Base-by-base conservation (phyloP, 2,113 vertebrate genomes). In the Chloebia gouldiae region DNA sequence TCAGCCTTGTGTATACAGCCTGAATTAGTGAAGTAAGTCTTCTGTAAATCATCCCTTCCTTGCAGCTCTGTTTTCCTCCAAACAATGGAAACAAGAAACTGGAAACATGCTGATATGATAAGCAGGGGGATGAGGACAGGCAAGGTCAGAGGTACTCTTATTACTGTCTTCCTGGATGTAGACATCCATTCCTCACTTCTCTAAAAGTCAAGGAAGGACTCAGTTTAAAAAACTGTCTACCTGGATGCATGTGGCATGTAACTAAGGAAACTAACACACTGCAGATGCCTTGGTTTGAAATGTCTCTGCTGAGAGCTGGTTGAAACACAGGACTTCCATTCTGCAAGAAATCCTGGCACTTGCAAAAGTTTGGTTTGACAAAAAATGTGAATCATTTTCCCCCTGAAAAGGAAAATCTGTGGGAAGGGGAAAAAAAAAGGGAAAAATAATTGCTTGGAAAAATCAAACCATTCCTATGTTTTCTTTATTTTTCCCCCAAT, bases 241-340 rank as follows among this genome's bases (percentile, higher is more conserved):
- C 90, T 88, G 87, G 80, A 69, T 91, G 88, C 54, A 57, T 81
- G 72, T 96, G 82, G 66, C 69, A 82, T 7, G 64, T 86, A 95
- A 73, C 92, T 90, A 93, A 92, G 87, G 94, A 96, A 97, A 93
- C 71, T 96, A 88, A 50, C 44, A 71, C 2, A n/a, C 28, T 88
- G 94, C 35, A 61, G 91, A 94, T 95, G 78, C 92, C 60, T 91
- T 85, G 71, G 88, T 95, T 93, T 90, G 83, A 85, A 97, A 95
- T 80, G 54, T 89, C 47, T 92, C 87, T 93, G 45, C 65, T 0
- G 18, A 81, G 77, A 89, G 57, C 65, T 60, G 65, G 27, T 88
- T 88, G 56, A 88, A 90, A 84, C 1, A 5, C 60, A 81, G 77
- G 83, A 64, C 76, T 88, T 75, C 70, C 78, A 65, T 93, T 88